A percentile compares a stretch with the other conserved stretches of the same genome.
phyloP scores from a whole-genome alignment of 2,113 vertebrate species.

The Pholis gunnellus region DNA sequence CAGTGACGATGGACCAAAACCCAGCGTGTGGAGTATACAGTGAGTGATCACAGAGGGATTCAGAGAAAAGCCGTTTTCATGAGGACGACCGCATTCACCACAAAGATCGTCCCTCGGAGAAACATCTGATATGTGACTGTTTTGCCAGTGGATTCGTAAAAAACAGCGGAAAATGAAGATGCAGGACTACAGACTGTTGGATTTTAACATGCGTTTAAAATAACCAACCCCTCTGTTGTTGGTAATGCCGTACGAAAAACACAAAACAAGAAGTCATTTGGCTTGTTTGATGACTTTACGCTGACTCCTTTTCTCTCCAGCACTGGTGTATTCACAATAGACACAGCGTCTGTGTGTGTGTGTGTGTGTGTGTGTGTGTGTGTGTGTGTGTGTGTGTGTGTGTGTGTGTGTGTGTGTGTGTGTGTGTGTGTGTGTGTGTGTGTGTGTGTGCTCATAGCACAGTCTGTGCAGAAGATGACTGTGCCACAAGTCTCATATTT shows the following conservation, averaged over 20 bases:
- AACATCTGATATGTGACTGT: constrained; percentile 2
- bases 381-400: no score
- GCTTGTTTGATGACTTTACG: constrained; percentile 43
- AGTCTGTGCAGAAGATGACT: constrained; percentile 49
- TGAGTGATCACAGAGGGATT: constrained; percentile 6
- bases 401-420: no score
- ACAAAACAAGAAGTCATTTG: constrained; percentile 22
- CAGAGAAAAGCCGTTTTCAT: constrained; percentile 19
- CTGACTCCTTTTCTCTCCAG: constrained; percentile 41
- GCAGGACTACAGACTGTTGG: constrained; percentile 40
- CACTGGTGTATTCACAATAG: constrained; percentile 50
- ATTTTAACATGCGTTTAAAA: constrained; percentile 20
- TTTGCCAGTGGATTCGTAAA: constrained; percentile 27
- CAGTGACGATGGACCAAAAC: constrained; percentile 39
- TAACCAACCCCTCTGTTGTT: background rate
- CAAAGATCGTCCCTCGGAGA: background rate
- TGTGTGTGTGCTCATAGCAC: constrained; percentile 27
- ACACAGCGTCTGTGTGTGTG: constrained; percentile 33
- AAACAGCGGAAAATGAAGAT: constrained; percentile 17
- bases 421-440: no score
- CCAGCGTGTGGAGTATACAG: background rate
- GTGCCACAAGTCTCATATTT: constrained; percentile 65
- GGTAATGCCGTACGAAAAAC: constrained; percentile 21
- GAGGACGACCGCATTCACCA: constrained; percentile 12
- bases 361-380: no score